phyloP scores from a whole-genome alignment of 2,797 vertebrate species.

The Sebastes taczanowskii region DNA sequence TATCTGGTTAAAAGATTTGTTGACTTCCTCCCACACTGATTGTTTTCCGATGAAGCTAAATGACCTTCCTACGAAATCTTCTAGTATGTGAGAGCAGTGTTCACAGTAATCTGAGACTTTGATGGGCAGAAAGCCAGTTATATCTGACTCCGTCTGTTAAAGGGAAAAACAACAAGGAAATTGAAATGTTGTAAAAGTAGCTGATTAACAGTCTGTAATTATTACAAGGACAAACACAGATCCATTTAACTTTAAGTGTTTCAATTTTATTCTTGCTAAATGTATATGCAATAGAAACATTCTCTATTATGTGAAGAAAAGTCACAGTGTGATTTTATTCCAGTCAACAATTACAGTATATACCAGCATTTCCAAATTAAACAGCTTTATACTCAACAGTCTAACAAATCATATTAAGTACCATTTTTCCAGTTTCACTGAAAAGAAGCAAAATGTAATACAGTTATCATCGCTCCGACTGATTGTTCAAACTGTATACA shows the following conservation, averaged over 20 bases:
- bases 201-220: background rate
- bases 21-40: background rate
- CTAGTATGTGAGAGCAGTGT: background rate
- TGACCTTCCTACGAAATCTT: background rate
- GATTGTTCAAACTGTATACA: conserved; percentile 57
- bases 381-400: background rate
- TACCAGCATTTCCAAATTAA: conserved; percentile 3
- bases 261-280: conserved; percentile 51
- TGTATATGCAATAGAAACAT: conserved; percentile 28
- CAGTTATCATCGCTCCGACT: background rate
- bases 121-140: background rate
- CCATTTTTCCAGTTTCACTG: conserved; percentile 33
- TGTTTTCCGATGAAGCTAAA: background rate
- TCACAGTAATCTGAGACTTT: background rate
- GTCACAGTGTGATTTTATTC: conserved; percentile 34
- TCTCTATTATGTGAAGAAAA: conserved; percentile 29
- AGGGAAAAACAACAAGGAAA: background rate
- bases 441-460: conserved; percentile 6
- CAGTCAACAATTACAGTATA: conserved; percentile 20
- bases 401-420: conserved; percentile 30
- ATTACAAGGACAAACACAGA: background rate
- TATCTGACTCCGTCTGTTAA: background rate
- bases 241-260: background rate
- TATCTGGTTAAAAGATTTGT: background rate
- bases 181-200: background rate